phyloP scores from a whole-genome alignment of 2,113 vertebrate species.

The Illadopsis cleaveri region DNA sequence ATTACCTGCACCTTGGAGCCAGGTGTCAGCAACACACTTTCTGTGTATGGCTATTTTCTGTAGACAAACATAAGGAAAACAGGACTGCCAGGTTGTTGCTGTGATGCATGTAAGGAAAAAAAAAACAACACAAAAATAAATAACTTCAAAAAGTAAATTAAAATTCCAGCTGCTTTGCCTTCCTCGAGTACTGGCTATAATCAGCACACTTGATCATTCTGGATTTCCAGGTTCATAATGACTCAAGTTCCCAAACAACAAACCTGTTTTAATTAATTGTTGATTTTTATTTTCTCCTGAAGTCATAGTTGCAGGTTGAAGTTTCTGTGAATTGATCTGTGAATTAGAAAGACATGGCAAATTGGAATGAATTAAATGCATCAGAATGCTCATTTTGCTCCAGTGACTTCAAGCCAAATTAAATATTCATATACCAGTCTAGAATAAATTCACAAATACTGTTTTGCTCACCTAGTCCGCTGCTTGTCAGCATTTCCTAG shows the following conservation, averaged over 20 bases:
- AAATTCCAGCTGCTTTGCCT: background rate
- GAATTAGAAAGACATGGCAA: constrained; percentile 70
- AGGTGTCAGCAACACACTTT: constrained; percentile 1
- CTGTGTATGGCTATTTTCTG: constrained; percentile 1
- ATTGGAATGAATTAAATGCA: constrained; percentile 69
- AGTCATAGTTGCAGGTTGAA: constrained; percentile 17
- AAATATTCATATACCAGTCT: constrained; percentile 73
- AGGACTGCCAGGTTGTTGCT: background rate
- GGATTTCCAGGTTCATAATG: constrained; percentile 49
- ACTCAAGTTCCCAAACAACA: constrained; percentile 39
- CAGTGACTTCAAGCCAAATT: constrained; percentile 70
- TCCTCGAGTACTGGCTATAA: background rate
- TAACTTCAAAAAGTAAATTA: background rate
- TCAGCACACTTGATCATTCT: background rate
- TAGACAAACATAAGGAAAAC: constrained; percentile 41
- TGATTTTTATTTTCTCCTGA: constrained; percentile 16
- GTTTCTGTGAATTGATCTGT: constrained; percentile 66
- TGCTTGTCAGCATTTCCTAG: constrained; percentile 74
- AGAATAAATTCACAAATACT: constrained; percentile 75
- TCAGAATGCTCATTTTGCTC: constrained; percentile 70
- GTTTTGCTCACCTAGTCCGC: constrained; percentile 65
- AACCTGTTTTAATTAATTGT: constrained; percentile 51
- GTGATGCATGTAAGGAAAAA: background rate
- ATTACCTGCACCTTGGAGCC: constrained; percentile 56
- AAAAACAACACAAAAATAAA: background rate